Percentiles rank a stretch among this genome's conserved stretches.
These are phyloP conservation scores for Brenthis ino DNA, from an alignment of 2,888 invertebrate species.

Conservation along the genomic window DNA sequence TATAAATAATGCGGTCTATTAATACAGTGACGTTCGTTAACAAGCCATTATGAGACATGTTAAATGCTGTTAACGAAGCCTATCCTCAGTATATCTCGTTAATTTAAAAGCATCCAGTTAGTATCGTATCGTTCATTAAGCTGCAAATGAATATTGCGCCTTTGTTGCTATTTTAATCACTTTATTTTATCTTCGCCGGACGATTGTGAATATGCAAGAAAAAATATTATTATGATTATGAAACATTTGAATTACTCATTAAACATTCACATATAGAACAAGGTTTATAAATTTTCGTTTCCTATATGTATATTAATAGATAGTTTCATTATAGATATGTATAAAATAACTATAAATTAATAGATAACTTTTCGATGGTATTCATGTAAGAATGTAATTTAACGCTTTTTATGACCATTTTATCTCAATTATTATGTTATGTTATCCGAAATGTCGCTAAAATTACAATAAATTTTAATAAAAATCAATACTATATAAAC, in stretches of 20 bases:
- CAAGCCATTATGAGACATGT: constrained; percentile 22
- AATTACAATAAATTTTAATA: too few species aligned
- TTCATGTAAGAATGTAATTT: too few species aligned
- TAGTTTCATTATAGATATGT: too few species aligned
- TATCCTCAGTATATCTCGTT: constrained; percentile 22
- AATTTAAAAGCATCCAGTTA: constrained; percentile 20
- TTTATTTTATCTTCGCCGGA: constrained; percentile 5
- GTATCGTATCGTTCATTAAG: constrained; percentile 11
- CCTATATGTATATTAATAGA: too few species aligned
- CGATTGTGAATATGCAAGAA: neutral
- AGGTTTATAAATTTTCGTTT: too few species aligned
- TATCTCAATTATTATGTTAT: too few species aligned
- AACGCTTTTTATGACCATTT: too few species aligned
- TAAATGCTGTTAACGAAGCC: constrained; percentile 19
- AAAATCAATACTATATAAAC: too few species aligned
- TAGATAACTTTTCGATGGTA: too few species aligned
- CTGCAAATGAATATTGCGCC: constrained; percentile 14
- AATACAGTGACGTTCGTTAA: constrained; percentile 21
- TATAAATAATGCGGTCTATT: constrained; percentile 20
- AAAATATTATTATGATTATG: neutral
- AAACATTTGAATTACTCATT: neutral
- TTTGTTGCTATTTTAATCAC: constrained; percentile 20
- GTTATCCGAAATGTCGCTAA: too few species aligned
- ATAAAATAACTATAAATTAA: too few species aligned
- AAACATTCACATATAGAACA: neutral